These are phyloP conservation scores for Petrocephalus microphthalmus DNA, from an alignment of 2,113 vertebrate species.

Conservation along the genomic window DNA sequence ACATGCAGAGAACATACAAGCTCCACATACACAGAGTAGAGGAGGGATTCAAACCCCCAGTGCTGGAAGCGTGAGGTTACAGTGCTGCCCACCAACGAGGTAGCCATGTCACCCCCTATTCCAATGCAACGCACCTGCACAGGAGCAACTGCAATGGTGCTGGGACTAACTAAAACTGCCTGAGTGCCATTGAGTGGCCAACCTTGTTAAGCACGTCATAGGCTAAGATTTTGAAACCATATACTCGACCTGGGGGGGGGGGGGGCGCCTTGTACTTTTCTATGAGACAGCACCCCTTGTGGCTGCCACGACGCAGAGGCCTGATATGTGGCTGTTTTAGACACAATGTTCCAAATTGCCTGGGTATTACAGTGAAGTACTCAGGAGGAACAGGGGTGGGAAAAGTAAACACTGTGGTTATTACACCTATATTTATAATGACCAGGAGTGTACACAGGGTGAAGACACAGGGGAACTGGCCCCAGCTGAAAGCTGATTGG, in stretches of 20 bases:
- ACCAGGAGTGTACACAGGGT: too few relatives aligned
- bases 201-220: background rate
- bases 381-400: background rate
- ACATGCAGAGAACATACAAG: too few relatives aligned
- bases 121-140: background rate
- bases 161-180: background rate
- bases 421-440: background rate
- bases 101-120: background rate
- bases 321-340: background rate
- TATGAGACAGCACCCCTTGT: background rate
- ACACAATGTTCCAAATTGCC: background rate
- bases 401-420: background rate
- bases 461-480: too few relatives aligned
- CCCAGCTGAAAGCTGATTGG: too few relatives aligned
- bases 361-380: background rate
- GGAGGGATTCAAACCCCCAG: too few relatives aligned
- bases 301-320: background rate
- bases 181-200: background rate
- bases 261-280: background rate
- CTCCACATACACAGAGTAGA: too few relatives aligned
- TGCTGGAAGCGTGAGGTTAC: too few relatives aligned
- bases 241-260: background rate
- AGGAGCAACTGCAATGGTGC: background rate
- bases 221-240: background rate
- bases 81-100: background rate